Conservation (phyloP, 2,888 invertebrate species). For the Caenorhabditis plicata region DNA sequence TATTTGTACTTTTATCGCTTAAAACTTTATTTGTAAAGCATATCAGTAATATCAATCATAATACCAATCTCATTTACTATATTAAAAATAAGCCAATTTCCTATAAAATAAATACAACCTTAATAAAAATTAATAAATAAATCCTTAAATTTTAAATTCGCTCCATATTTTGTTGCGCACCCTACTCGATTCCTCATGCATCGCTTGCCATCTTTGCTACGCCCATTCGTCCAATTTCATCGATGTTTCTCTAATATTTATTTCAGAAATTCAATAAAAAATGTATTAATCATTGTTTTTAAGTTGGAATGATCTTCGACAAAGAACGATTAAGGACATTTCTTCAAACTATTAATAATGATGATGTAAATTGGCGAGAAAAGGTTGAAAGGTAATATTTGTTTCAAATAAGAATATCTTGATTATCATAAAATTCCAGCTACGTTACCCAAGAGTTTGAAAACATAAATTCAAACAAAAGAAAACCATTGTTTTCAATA, state of each 20-base stretch:
- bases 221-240: constrained; percentile 3
- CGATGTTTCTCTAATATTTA: no score
- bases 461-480: constrained; percentile 5
- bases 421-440: neutral
- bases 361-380: constrained; percentile 8
- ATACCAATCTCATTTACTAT: no score
- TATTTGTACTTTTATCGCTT: no score
- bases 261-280: no score
- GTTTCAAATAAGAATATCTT: neutral
- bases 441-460: constrained; percentile 5
- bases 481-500: constrained; percentile 34
- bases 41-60: no score
- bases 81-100: no score
- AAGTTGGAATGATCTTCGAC: constrained; percentile 4
- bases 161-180: neutral
- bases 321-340: constrained; percentile 5
- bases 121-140: no score
- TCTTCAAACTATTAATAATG: constrained; percentile 5
- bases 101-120: neutral
- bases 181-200: neutral
- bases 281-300: neutral
- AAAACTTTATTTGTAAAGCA: no score
- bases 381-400: constrained; percentile 12
- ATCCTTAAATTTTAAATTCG: neutral
- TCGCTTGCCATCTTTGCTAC: neutral